Evolutionary conservation across 2,888 invertebrate species (phyloP).

Genomic region (Colostygia pectinataria): DNA sequence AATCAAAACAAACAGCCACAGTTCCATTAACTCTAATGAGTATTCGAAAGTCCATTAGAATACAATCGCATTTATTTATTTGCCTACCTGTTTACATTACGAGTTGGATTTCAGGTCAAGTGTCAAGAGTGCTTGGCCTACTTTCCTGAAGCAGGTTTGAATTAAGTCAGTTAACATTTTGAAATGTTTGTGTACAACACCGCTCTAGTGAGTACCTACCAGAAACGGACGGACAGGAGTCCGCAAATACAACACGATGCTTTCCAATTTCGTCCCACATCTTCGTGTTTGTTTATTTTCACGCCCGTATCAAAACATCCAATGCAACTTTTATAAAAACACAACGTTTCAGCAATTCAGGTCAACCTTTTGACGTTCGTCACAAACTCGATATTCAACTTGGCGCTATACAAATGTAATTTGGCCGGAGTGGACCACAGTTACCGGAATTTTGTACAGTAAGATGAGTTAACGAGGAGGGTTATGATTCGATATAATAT

Average conservation of each 20-base stretch:
- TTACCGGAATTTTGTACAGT: constrained; percentile 26
- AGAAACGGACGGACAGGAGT: constrained; percentile 37
- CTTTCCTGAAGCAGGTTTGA: constrained; percentile 25
- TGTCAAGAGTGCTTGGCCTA: constrained; percentile 29
- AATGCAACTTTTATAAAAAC: constrained; percentile 50
- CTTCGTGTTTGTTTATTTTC: constrained; percentile 63
- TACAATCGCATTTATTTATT: constrained; percentile 25
- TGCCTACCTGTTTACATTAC: constrained; percentile 25
- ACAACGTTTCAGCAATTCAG: constrained; percentile 44
- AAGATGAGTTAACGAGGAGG: constrained; percentile 15
- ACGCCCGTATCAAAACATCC: constrained; percentile 49
- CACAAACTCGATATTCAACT: constrained; percentile 40
- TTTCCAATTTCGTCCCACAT: constrained; percentile 64
- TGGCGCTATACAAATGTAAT: constrained; percentile 33
- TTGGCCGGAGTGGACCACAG: constrained; percentile 26
- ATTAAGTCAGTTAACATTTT: constrained; percentile 27
- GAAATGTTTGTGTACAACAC: constrained; percentile 23
- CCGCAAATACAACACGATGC: constrained; percentile 43
- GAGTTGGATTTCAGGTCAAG: constrained; percentile 33
- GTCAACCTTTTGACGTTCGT: constrained; percentile 47
- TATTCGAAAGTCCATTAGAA: constrained; percentile 16
- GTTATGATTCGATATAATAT: constrained; percentile 17
- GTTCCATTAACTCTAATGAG: constrained; percentile 8
- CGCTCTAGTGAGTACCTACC: constrained; percentile 36
- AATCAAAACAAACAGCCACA: constrained; percentile 4